A percentile compares a stretch with the other conserved stretches of the same genome.
phyloP scores from a whole-genome alignment of 2,797 vertebrate genomes.

The Paramormyrops hopkinsi region DNA sequence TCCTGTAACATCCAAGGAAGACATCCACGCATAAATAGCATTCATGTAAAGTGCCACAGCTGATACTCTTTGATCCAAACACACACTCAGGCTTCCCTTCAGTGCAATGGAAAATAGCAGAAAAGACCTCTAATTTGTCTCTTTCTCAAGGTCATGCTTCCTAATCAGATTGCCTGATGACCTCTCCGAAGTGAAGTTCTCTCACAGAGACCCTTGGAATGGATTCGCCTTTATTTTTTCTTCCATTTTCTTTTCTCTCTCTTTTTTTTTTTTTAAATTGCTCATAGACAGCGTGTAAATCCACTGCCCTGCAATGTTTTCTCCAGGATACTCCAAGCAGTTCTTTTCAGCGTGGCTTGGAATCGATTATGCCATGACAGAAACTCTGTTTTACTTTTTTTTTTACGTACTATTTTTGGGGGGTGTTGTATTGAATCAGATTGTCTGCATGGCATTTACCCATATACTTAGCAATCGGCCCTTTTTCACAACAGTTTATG shows the following conservation, averaged over 20 bases:
- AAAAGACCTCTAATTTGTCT: conserved; percentile 2
- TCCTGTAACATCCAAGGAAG: not conserved
- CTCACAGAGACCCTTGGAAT: conserved; percentile 1
- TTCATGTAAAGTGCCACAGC: not conserved
- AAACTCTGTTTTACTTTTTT: not conserved
- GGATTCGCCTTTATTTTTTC: not conserved
- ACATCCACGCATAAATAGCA: not conserved
- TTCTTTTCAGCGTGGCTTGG: conserved; percentile 60
- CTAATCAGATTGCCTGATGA: conserved; percentile 14
- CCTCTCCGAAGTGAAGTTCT: not conserved
- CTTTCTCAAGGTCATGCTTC: conserved; percentile 23
- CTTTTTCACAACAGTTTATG: not conserved
- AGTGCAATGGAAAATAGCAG: not conserved
- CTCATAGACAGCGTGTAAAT: conserved; percentile 65
- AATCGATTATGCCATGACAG: conserved; percentile 66
- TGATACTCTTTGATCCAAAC: not conserved
- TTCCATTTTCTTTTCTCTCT: conserved; percentile 31
- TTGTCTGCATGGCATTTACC: not conserved
- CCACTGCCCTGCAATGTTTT: conserved; percentile 62
- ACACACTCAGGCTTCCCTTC: not conserved
- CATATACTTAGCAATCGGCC: not conserved
- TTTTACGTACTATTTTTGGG: not conserved
- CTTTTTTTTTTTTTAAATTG: conserved; percentile 40
- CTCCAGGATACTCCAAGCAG: conserved; percentile 46
- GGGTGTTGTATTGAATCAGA: not conserved